Evolutionary conservation across 2,113 vertebrate genomes (phyloP).

Genomic region (Suncus etruscus): DNA sequence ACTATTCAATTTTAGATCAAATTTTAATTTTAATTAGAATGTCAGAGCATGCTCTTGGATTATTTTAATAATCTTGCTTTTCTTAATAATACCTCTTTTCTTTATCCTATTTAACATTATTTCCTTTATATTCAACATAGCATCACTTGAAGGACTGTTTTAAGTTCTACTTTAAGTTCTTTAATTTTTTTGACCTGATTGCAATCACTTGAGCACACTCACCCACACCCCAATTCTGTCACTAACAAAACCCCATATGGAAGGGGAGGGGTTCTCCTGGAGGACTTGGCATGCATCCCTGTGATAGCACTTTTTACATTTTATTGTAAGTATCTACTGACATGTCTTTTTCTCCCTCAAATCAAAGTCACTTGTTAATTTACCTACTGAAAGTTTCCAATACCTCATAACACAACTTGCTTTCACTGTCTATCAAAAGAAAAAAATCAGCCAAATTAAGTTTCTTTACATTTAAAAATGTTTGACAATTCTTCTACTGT

Average conservation of each 20-base stretch:
- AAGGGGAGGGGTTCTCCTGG: constrained; percentile 55
- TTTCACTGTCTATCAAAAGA: background rate
- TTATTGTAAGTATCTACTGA: constrained; percentile 64
- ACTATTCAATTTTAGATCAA: constrained; percentile 55
- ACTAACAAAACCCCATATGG: constrained; percentile 75
- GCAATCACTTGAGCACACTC: constrained; percentile 71
- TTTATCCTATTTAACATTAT: constrained; percentile 56
- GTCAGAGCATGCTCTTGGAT: constrained; percentile 56
- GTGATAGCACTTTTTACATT: constrained; percentile 38
- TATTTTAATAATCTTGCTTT: constrained; percentile 58
- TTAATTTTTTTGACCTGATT: constrained; percentile 71
- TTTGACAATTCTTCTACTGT: background rate
- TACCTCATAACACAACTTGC: constrained; percentile 44
- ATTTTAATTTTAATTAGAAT: constrained; percentile 71
- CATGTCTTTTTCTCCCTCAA: constrained; percentile 28
- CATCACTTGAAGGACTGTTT: constrained; percentile 55
- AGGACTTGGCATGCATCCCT: constrained; percentile 65
- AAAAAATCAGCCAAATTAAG: constrained; percentile 40
- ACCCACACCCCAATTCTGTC: constrained; percentile 68
- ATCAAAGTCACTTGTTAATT: constrained; percentile 43
- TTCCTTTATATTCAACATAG: constrained; percentile 61
- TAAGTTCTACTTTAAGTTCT: constrained; percentile 66
- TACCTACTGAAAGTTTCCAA: constrained; percentile 62
- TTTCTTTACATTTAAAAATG: constrained; percentile 50
- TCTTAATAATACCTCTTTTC: constrained; percentile 39